phyloP scores from a whole-genome alignment of 2,888 invertebrate species.

The Acanthosepion esculentum region DNA sequence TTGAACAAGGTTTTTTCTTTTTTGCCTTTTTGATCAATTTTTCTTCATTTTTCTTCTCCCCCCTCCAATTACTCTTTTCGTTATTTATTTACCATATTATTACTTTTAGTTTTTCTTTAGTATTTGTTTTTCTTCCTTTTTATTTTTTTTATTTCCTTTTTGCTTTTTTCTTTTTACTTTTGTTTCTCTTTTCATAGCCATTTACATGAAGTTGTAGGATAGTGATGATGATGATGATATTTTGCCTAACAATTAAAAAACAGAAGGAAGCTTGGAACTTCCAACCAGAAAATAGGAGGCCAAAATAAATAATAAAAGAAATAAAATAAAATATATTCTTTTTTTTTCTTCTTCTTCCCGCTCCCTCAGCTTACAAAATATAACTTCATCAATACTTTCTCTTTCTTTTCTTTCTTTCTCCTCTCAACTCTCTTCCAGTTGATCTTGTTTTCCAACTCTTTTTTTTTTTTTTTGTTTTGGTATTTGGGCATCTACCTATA shows the following conservation, averaged over 20 bases:
- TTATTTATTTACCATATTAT: no score
- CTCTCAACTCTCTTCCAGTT: background rate
- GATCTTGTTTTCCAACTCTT: background rate
- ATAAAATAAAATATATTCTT: no score
- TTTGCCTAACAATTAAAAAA: no score
- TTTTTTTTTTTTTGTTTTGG: background rate
- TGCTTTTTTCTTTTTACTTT: background rate
- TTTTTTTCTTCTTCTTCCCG: background rate
- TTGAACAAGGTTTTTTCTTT: background rate
- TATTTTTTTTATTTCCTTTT: background rate
- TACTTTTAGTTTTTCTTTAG: background rate
- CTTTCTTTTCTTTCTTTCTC: background rate
- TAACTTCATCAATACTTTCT: background rate
- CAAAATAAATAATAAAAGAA: no score
- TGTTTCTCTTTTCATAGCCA: background rate
- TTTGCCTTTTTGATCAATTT: no score
- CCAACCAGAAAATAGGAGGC: no score
- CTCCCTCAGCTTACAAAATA: background rate
- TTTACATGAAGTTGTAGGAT: background rate
- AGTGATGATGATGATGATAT: background rate
- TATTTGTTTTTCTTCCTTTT: background rate
- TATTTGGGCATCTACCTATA: background rate
- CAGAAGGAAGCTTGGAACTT: no score
- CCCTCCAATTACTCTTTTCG: background rate
- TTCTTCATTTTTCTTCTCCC: background rate